Base-by-base conservation (phyloP, 2,888 invertebrate genomes). In the Cryptocephalus primarius region DNA sequence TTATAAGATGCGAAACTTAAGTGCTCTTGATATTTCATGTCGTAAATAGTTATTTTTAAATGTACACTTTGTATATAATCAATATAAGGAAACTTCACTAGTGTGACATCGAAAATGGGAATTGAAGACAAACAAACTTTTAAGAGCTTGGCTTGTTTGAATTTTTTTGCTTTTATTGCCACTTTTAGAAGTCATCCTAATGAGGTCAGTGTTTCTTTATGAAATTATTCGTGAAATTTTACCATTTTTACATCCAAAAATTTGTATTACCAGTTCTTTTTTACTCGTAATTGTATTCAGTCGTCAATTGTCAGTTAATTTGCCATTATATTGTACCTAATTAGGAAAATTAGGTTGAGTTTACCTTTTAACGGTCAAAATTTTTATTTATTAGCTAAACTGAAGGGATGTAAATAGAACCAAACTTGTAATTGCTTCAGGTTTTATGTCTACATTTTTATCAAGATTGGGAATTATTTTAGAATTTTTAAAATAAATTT, bases 1-100 rank as follows among this genome's bases (percentile, higher is more conserved):
- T 61, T 64, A 62, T 67, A 65, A 67, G 65, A 65, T 59, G 66
- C 64, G 64, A 68, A 69, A 69, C 69, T 69, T 67, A 70, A 70
- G 69, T 70, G 70, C 70, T 70, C 69, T 70, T 70, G 69, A 68
- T 69, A 69, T 68, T 69, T 69, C 66, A 67, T 69, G 68, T 69
- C 67, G 66, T 67, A 65, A 53, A 56, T 67, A 68, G 65, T 68
- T 68, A 69, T 68, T 69, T 69, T 69, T 68, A 68, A 69, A 68
- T 69, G 69, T 69, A 69, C 65, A 69, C 69, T 66, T 67, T 69
- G 68, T 70, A 69, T 69, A 70, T 69, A 69, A 67, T 66, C 65
- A 64, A 33, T 54, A 67, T 65, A 50, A 65, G 61, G 63, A 12
- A 36, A 36, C 36, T 36, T 36, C 36, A 36, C 6, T 36, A 36